Conservation (phyloP, 2,797 vertebrate genomes). For the Graptemys geographica region DNA sequence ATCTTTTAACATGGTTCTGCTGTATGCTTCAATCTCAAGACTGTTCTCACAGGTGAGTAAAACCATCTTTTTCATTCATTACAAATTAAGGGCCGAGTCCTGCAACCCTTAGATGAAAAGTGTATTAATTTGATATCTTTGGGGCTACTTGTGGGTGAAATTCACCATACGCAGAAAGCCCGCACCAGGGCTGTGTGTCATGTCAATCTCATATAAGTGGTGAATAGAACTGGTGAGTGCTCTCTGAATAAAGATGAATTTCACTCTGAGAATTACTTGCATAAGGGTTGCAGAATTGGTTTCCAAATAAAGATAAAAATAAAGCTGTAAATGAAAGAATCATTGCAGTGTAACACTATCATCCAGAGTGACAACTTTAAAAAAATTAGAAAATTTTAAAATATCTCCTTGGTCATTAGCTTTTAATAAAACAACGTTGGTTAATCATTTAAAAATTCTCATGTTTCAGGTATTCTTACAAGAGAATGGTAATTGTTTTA, state of each 20-base stretch:
- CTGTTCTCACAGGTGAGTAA: background rate
- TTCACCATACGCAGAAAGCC: conserved; percentile 11
- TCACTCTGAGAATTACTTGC: conserved; percentile 16
- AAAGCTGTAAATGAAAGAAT: background rate
- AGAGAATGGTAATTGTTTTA: background rate
- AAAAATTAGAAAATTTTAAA: background rate
- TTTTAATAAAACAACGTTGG: conserved; percentile 19
- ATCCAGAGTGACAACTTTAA: background rate
- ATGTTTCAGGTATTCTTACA: background rate
- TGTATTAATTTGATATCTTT: background rate
- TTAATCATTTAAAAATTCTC: background rate
- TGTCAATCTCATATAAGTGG: conserved; percentile 23
- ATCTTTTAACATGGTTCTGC: conserved; percentile 23
- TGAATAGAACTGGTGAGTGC: background rate
- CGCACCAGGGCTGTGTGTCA: conserved; percentile 16
- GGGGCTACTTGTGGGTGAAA: conserved; percentile 46
- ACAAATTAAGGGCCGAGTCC: conserved; percentile 40
- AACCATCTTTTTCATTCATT: background rate
- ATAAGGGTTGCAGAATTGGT: background rate
- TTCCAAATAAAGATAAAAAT: conserved; percentile 33
- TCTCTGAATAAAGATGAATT: background rate
- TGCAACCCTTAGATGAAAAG: conserved; percentile 2
- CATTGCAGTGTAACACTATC: background rate
- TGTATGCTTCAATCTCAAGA: conserved; percentile 6
- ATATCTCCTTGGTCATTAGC: background rate